A percentile compares a stretch with the other conserved stretches of the same genome.
These are phyloP conservation scores for Trichomalopsis sarcophagae DNA, from an alignment of 1,140 invertebrate species.

Conservation along the genomic window DNA sequence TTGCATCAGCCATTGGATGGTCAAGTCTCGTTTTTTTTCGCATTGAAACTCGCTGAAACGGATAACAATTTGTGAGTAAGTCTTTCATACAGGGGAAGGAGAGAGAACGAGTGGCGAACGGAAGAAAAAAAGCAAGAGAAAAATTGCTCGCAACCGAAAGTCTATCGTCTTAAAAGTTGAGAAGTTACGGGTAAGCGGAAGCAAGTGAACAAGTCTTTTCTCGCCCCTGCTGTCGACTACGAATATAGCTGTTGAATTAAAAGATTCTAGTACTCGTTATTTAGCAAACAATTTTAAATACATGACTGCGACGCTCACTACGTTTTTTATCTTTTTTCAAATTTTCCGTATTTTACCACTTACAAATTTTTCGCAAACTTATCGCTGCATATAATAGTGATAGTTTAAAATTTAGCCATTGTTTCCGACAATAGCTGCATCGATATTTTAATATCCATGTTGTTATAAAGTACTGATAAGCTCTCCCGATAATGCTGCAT, in stretches of 20 bases:
- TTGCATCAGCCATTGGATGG: neutral
- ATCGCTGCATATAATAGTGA: no score
- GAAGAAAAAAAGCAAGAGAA: neutral
- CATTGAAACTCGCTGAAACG: neutral
- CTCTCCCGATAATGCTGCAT: no score
- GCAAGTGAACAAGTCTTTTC: conserved; percentile 20
- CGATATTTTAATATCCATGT: no score
- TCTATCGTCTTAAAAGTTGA: conserved; percentile 17
- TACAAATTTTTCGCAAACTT: no score
- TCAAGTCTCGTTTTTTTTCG: neutral
- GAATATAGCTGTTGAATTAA: conserved; percentile 17
- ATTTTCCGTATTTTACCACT: no score
- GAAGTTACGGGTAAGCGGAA: conserved; percentile 29
- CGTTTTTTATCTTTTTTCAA: no score
- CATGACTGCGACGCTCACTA: no score
- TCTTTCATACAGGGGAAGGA: neutral
- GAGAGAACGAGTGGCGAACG: neutral
- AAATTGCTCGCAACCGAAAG: conserved; percentile 10
- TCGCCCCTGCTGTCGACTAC: conserved; percentile 21
- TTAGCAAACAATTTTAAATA: no score
- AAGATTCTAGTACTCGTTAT: no score
- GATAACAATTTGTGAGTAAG: neutral
- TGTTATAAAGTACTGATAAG: no score
- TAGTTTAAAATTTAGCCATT: no score
- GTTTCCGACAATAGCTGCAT: no score